Base-by-base conservation (phyloP, 2,888 invertebrate genomes). In the Rhagonycha fulva region DNA sequence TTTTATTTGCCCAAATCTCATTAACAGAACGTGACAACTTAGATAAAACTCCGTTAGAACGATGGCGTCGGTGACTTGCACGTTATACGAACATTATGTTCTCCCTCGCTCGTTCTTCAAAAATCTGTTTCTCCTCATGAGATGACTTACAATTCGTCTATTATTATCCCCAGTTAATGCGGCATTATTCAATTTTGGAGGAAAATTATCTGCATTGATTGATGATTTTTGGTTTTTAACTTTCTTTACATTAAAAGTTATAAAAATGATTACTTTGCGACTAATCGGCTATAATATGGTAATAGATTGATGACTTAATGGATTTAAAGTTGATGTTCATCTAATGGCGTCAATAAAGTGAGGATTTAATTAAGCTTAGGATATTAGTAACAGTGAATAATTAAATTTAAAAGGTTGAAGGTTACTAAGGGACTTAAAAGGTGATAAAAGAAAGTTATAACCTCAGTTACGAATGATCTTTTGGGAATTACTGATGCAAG, bases 191-290 rank as follows among this genome's bases (percentile, higher is more conserved):
- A 84, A 84, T 85, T 84, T 83, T 81, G 78, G 83, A 84, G 84
- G 84, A 83, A 83, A 86, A 85, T 85, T 85, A 85, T 83, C 83
- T 83, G 77, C 82, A 84, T 84, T 86, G 86, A 86, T 86, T 85
- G 86, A 86, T 86, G 85, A 82, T 80, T 81, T 47, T 80, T 76
- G 76, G 79, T 82, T 79, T 80, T 82, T 68, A 80, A 83, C 82
- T 84, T 83, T 80, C 82, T 80, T 80, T 75, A 76, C 80, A 81
- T 82, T 82, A 80, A 83, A 83, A 83, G 82, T 84, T 82, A 81
- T 82, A 81, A 83, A 83, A 82, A 82, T 82, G 79, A 80, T 78
- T 79, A 80, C 79, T 79, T 75, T 73, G 79, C 77, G 79, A 76
- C 81, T 82, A 80, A 81, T 81, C 47, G n/a, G 47, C 81, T 77